These are phyloP conservation scores for Typhlichthys eigenmanni DNA, from an alignment of 2,797 vertebrate genomes.

Conservation along the genomic window DNA sequence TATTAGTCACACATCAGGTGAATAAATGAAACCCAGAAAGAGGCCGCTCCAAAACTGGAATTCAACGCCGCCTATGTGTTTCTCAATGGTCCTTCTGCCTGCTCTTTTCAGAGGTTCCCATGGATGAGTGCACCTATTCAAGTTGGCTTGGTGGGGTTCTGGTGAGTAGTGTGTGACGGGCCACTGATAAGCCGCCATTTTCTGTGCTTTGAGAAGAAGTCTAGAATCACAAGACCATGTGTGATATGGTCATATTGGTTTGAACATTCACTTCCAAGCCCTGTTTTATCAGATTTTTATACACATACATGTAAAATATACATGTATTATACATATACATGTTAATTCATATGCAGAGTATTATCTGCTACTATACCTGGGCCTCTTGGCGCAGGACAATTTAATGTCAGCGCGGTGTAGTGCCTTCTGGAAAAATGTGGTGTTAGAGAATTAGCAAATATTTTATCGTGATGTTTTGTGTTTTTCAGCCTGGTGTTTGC, in stretches of 20 bases:
- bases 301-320: no score
- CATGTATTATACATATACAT: no score
- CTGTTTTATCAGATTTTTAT: no score
- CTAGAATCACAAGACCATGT: no score
- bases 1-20: slow-evolving; percentile 23
- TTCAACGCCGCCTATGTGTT: slow-evolving; percentile 58
- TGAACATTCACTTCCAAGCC: no score
- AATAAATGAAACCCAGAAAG: slow-evolving; percentile 39
- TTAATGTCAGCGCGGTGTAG: not conserved
- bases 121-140: slow-evolving; percentile 99
- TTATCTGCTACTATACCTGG: no score
- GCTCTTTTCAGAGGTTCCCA: slow-evolving; percentile 87
- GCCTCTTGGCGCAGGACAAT: not conserved
- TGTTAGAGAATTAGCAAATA: not conserved
- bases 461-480: slow-evolving; percentile 25
- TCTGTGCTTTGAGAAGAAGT: slow-evolving; percentile 18
- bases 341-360: no score
- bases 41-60: slow-evolving; percentile 42
- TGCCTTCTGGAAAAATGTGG: not conserved
- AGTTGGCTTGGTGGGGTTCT: slow-evolving; percentile 94
- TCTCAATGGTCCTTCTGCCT: slow-evolving; percentile 52
- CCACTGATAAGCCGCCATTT: slow-evolving; percentile 47
- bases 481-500: slow-evolving; percentile 91
- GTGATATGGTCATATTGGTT: no score
- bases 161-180: slow-evolving; percentile 83